Evolutionary conservation across 2,797 vertebrate species (phyloP).

Genomic region (Denticeps clupeoides): DNA sequence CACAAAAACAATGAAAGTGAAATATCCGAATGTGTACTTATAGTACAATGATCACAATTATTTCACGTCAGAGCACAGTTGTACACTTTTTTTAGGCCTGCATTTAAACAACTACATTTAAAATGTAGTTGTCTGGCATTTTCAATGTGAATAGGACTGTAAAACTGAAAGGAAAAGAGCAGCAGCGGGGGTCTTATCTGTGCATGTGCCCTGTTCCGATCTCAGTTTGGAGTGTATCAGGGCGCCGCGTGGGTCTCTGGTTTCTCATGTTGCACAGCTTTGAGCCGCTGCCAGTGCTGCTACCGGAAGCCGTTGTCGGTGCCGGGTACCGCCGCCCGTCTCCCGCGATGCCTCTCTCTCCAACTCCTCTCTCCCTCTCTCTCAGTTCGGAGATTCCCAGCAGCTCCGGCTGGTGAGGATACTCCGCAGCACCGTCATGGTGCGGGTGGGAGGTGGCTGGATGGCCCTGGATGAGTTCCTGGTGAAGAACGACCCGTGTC

Average conservation of each 20-base stretch:
- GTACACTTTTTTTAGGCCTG: too few relatives aligned
- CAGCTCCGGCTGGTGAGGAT: conserved; percentile 94
- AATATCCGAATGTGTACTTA: too few relatives aligned
- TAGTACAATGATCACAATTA: too few relatives aligned
- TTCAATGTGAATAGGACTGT: too few relatives aligned
- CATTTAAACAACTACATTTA: too few relatives aligned
- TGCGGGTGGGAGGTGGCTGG: conserved; percentile 96
- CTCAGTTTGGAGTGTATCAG: too few relatives aligned
- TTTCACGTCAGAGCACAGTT: too few relatives aligned
- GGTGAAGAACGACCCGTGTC: conserved; percentile 97
- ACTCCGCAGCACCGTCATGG: conserved; percentile 95
- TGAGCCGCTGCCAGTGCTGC: background rate
- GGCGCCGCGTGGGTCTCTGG: conserved; percentile 31
- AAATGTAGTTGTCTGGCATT: too few relatives aligned
- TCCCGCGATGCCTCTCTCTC: conserved; percentile 25
- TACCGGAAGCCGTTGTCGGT: conserved; percentile 4
- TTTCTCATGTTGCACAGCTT: conserved; percentile 46
- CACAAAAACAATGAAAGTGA: too few relatives aligned
- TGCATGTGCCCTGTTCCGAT: too few relatives aligned
- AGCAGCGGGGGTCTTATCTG: too few relatives aligned
- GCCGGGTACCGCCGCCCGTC: conserved; percentile 6
- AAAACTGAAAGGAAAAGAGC: too few relatives aligned
- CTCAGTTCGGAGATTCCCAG: conserved; percentile 95
- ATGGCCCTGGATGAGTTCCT: conserved; percentile 98
- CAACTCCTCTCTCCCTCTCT: background rate